phyloP scores from a whole-genome alignment of 92 coral and sea anemone species.

The Phenganax marumi region DNA sequence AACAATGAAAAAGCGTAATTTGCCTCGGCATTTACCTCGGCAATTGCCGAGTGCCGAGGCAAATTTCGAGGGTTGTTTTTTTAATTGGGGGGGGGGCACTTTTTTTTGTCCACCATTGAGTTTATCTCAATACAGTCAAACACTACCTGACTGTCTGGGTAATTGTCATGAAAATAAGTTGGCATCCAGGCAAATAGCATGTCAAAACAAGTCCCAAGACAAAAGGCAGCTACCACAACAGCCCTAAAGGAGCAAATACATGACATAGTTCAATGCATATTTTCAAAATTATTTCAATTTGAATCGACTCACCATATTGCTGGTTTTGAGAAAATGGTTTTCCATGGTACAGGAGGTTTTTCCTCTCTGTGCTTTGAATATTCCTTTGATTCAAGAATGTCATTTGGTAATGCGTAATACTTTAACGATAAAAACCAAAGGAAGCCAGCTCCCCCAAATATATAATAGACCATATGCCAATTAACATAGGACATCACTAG shows the following conservation, averaged over 20 bases:
- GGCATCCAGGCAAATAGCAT: conserved; percentile 97
- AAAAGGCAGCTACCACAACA: conserved; percentile 72
- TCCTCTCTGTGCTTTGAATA: conserved; percentile 45
- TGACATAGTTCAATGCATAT: neutral
- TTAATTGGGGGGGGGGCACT: neutral
- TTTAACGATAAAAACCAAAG: conserved; percentile 75
- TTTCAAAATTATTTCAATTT: neutral
- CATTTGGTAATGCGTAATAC: conserved; percentile 57
- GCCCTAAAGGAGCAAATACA: conserved; percentile 64
- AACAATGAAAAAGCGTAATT: no score
- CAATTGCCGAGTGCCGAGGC: no score
- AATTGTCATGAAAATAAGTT: conserved; percentile 87
- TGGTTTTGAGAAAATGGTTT: conserved; percentile 65
- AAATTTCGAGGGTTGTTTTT: no score
- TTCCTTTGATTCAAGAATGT: conserved; percentile 35
- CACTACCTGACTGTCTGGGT: conserved; percentile 81
- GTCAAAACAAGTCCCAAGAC: conserved; percentile 84
- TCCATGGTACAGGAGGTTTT: conserved; percentile 71
- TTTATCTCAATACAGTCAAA: neutral
- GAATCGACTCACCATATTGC: conserved; percentile 81
- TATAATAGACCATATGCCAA: conserved; percentile 85
- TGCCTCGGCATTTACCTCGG: no score
- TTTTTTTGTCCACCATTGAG: neutral
- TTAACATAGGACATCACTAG: conserved; percentile 70
- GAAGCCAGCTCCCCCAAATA: conserved; percentile 71